Conservation (phyloP, 2,113 vertebrate species). For the Sakesphorus luctuosus region DNA sequence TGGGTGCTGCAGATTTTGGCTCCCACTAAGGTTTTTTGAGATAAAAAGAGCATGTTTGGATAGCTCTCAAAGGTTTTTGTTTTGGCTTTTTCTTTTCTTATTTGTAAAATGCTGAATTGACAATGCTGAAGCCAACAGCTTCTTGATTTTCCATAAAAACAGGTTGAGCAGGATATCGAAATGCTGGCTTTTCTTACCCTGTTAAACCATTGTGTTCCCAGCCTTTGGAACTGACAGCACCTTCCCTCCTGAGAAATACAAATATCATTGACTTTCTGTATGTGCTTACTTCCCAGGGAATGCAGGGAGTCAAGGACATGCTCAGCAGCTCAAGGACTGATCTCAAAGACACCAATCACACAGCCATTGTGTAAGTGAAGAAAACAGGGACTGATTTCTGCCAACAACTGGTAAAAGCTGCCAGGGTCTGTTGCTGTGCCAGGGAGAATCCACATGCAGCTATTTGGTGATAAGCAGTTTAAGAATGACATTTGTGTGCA, state of each 20-base stretch:
- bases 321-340: background rate
- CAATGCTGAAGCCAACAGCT: background rate
- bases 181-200: background rate
- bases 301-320: background rate
- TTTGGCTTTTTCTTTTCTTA: background rate
- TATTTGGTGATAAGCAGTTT: background rate
- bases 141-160: background rate
- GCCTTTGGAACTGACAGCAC: background rate
- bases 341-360: background rate
- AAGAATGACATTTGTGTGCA: background rate
- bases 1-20: constrained; percentile 16
- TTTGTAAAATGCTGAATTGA: background rate
- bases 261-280: background rate
- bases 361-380: background rate
- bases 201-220: background rate
- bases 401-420: background rate
- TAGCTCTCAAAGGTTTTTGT: background rate
- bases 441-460: background rate
- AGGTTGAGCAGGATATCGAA: background rate
- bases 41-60: background rate
- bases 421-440: background rate
- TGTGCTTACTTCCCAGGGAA: background rate
- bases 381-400: background rate
- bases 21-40: constrained; percentile 22
- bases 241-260: background rate